phyloP scores from a whole-genome alignment of 2,888 invertebrate genomes.

The Hydroisotoma schaefferi region DNA sequence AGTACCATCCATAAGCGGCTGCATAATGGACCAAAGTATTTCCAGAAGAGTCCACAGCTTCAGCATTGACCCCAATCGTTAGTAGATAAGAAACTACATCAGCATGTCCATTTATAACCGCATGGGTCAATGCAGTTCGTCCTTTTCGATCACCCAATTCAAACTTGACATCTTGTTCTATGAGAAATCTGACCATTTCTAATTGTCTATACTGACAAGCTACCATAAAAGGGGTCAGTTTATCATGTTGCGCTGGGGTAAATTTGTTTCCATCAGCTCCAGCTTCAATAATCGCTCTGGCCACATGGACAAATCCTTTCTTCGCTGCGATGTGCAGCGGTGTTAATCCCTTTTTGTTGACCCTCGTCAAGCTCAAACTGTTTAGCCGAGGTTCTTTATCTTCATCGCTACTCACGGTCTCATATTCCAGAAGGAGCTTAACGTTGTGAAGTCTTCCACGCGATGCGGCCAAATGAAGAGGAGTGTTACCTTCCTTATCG shows the following conservation, averaged over 20 bases:
- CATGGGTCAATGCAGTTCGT: constrained; percentile 56
- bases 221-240: constrained; percentile 55
- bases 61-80: constrained; percentile 54
- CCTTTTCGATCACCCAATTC: constrained; percentile 55
- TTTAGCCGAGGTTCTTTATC: background rate
- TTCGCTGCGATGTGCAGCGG: constrained; percentile 54
- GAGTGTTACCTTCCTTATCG: constrained; percentile 52
- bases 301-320: constrained; percentile 52
- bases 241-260: constrained; percentile 52
- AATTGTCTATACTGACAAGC: constrained; percentile 54
- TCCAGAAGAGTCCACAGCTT: constrained; percentile 55
- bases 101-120: constrained; percentile 56
- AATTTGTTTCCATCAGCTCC: constrained; percentile 53
- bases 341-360: constrained; percentile 51
- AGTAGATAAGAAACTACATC: constrained; percentile 55
- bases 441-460: constrained; percentile 53
- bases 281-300: constrained; percentile 52
- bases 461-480: constrained; percentile 53
- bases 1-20: constrained; percentile 58
- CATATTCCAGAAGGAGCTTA: constrained; percentile 50
- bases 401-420: constrained; percentile 7
- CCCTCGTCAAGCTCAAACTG: constrained; percentile 26
- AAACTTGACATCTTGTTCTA: constrained; percentile 53
- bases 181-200: constrained; percentile 53
- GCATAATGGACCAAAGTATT: constrained; percentile 58